Evolutionary conservation across 2,888 invertebrate species (phyloP).

Genomic region (Latheticus oryzae): DNA sequence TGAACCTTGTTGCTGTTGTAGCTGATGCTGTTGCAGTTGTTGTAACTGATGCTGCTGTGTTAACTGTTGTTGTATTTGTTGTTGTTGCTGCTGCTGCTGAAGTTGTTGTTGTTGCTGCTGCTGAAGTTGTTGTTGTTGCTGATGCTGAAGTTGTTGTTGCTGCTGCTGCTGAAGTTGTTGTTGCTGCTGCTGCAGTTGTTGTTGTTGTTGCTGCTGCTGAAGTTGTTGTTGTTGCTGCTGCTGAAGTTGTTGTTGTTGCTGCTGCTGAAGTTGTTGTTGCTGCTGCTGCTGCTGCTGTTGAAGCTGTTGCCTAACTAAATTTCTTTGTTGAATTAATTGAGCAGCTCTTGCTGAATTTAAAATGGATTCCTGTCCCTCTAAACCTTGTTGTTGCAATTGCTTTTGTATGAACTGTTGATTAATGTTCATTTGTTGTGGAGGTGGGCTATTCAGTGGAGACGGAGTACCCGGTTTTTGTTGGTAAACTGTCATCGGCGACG

Average conservation of each 20-base stretch:
- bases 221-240: constrained; percentile 64
- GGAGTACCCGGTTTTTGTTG: constrained; percentile 63
- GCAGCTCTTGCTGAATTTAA: constrained; percentile 62
- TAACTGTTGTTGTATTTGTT: too few relatives aligned
- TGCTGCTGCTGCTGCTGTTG: constrained; percentile 62
- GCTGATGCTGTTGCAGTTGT: constrained; percentile 63
- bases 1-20: constrained; percentile 58
- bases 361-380: constrained; percentile 61
- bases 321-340: constrained; percentile 59
- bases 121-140: constrained; percentile 64
- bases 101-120: constrained; percentile 64
- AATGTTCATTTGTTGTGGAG: constrained; percentile 58
- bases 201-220: constrained; percentile 63
- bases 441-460: constrained; percentile 63
- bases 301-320: constrained; percentile 59
- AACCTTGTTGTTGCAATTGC: constrained; percentile 65
- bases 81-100: constrained; percentile 63
- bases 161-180: constrained; percentile 60
- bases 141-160: constrained; percentile 52
- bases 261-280: constrained; percentile 59
- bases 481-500: constrained; percentile 57
- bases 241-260: constrained; percentile 64
- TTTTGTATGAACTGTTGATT: constrained; percentile 63
- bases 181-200: constrained; percentile 61
- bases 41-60: constrained; percentile 60